These are phyloP conservation scores for Meleagris gallopavo DNA, from an alignment of 2,113 vertebrate species.

Conservation along the genomic window DNA sequence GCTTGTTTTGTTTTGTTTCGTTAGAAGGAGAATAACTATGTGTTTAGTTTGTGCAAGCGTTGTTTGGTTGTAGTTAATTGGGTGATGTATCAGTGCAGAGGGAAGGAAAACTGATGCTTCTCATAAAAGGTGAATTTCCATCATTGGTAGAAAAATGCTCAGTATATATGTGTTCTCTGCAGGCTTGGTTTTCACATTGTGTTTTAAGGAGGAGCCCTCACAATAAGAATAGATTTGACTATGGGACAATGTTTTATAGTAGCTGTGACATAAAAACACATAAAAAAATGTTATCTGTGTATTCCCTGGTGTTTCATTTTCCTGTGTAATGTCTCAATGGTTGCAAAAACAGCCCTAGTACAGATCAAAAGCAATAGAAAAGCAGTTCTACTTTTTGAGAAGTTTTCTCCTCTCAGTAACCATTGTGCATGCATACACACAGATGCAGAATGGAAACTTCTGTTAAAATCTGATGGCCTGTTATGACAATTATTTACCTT, in stretches of 20 bases:
- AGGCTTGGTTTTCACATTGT: not conserved
- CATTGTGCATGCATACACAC: accelerated
- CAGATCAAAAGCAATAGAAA: not conserved
- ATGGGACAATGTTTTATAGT: not conserved
- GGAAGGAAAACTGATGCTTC: not conserved
- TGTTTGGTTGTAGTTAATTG: not conserved
- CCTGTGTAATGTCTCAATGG: not conserved
- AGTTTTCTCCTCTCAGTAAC: not conserved
- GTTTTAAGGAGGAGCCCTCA: not conserved
- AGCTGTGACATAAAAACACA: not conserved
- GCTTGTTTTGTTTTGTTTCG: not conserved
- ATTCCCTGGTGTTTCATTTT: not conserved
- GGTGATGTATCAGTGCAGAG: not conserved
- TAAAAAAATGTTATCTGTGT: not conserved
- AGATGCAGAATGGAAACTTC: not conserved
- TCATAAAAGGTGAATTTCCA: not conserved
- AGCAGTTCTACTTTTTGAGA: not conserved
- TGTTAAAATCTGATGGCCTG: not conserved
- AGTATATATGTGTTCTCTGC: not conserved
- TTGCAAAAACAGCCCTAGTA: not conserved
- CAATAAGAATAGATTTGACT: not conserved
- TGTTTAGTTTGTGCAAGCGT: not conserved
- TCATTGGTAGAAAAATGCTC: not conserved
- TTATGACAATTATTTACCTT: not conserved
- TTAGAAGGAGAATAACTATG: not conserved